Evolutionary conservation across 2,888 invertebrate genomes (phyloP).

Genomic region (Ecdyonurus torrentis): DNA sequence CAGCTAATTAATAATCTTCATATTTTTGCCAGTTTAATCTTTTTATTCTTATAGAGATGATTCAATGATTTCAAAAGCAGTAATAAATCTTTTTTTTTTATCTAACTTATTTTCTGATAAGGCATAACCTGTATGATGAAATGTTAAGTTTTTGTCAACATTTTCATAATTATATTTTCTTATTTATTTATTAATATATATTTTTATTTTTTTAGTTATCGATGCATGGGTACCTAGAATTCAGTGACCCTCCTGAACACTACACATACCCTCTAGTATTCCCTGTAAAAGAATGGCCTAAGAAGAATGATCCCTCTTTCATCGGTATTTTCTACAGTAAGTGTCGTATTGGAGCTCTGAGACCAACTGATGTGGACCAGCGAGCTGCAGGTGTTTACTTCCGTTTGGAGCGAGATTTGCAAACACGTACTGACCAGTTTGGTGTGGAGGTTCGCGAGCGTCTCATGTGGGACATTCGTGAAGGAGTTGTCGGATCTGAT

Average conservation of each 20-base stretch:
- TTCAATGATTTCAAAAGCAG: too few species aligned
- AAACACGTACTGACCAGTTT: conserved; percentile 57
- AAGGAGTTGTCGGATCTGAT: conserved; percentile 81
- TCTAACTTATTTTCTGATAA: too few species aligned
- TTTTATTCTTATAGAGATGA: too few species aligned
- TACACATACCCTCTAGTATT: conserved; percentile 74
- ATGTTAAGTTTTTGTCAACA: too few species aligned
- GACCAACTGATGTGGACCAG: conserved; percentile 55
- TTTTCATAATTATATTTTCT: too few species aligned
- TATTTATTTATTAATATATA: neutral
- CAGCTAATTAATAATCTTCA: too few species aligned
- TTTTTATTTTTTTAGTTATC: conserved; percentile 39
- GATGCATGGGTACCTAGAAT: conserved; percentile 69
- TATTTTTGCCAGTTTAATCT: too few species aligned
- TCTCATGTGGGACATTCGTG: conserved; percentile 72
- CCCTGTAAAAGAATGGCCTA: conserved; percentile 74
- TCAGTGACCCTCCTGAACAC: conserved; percentile 77
- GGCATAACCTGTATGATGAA: too few species aligned
- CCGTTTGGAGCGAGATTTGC: conserved; percentile 50
- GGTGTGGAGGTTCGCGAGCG: conserved; percentile 76
- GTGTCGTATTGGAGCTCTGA: conserved; percentile 58
- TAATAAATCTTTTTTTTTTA: neutral
- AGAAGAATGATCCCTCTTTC: conserved; percentile 73
- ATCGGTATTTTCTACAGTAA: conserved; percentile 88
- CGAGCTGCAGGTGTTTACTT: conserved; percentile 44